These are phyloP conservation scores for Mobula birostris DNA, from an alignment of 2,113 vertebrate species.

Conservation along the genomic window DNA sequence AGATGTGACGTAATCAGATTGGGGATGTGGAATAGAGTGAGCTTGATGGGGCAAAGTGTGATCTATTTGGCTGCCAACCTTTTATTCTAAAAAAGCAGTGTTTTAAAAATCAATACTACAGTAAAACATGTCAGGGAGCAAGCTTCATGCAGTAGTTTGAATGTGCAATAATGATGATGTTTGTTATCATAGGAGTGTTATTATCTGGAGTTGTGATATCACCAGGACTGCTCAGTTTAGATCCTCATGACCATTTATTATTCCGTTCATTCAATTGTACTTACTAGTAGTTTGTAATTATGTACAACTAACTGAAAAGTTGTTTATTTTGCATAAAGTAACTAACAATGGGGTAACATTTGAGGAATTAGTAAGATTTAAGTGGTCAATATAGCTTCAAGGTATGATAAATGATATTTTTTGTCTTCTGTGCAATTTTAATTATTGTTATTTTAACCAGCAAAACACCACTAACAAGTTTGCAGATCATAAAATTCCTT, in stretches of 20 bases:
- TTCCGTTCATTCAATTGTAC: background rate
- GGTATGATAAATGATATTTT: background rate
- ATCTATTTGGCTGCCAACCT: no score
- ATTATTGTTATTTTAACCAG: background rate
- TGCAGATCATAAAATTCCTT: background rate
- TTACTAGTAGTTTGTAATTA: background rate
- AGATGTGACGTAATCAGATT: background rate
- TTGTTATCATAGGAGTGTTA: background rate
- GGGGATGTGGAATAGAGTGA: background rate
- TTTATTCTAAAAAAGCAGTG: background rate
- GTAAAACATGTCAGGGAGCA: background rate
- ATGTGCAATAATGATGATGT: background rate
- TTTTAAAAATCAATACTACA: background rate
- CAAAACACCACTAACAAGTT: background rate
- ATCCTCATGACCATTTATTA: background rate
- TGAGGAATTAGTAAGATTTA: background rate
- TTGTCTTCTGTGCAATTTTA: background rate
- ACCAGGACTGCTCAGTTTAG: background rate
- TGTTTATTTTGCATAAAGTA: constrained; percentile 6
- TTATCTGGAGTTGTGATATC: background rate
- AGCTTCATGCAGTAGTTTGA: background rate
- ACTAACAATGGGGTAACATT: background rate
- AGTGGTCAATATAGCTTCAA: background rate
- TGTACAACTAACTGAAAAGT: background rate
- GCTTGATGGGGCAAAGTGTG: no score